Conservation (phyloP, 2,888 invertebrate genomes). For the Drosophila prolongata region DNA sequence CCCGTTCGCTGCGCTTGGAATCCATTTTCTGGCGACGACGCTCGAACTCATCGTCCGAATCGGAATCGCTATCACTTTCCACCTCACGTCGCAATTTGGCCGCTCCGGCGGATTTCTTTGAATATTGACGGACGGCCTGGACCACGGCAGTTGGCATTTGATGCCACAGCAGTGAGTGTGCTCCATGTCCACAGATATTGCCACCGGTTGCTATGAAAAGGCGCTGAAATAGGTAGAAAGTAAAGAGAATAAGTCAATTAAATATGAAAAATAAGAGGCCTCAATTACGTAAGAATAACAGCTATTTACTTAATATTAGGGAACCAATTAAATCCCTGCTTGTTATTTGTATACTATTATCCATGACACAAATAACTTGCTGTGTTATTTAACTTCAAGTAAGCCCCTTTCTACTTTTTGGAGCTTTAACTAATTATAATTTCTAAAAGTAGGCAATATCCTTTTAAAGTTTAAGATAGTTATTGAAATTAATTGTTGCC, state of each 20-base stretch:
- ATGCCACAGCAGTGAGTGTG: slow-evolving; percentile 49
- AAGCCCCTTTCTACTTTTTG: too few species aligned
- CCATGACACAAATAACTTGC: too few species aligned
- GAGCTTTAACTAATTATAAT: too few species aligned
- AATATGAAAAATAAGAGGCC: background rate
- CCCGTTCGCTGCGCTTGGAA: slow-evolving; percentile 74
- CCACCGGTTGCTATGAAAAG: slow-evolving; percentile 27
- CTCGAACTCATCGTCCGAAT: slow-evolving; percentile 85
- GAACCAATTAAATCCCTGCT: too few species aligned
- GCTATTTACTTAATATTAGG: too few species aligned
- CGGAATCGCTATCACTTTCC: slow-evolving; percentile 86
- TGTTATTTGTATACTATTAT: too few species aligned
- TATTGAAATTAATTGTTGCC: too few species aligned
- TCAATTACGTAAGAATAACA: too few species aligned
- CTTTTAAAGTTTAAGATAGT: too few species aligned
- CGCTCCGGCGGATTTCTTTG: slow-evolving; percentile 72
- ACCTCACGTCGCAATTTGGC: slow-evolving; percentile 67
- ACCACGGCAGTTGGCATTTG: slow-evolving; percentile 40
- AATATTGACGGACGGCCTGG: slow-evolving; percentile 66
- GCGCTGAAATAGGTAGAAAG: slow-evolving; percentile 31
- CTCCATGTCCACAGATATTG: slow-evolving; percentile 14
- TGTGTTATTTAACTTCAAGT: too few species aligned
- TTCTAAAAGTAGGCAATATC: too few species aligned
- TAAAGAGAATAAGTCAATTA: slow-evolving; percentile 8
- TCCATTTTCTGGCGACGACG: slow-evolving; percentile 66